Conservation (phyloP, 2,888 invertebrate species). For the Drosophila meridionalis region DNA sequence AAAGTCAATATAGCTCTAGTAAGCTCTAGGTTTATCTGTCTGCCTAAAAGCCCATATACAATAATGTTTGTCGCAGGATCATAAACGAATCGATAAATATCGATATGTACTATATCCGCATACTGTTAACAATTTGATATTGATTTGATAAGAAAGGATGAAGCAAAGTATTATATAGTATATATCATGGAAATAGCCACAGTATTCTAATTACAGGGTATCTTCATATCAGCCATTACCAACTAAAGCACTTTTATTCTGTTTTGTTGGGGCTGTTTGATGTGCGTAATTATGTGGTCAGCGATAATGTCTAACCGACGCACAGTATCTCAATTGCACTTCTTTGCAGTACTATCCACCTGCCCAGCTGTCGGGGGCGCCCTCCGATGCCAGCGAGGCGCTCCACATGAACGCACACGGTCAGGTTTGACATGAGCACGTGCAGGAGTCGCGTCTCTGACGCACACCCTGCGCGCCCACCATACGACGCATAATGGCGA, state of each 20-base stretch:
- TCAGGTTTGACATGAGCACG: constrained; percentile 91
- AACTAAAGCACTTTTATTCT: not conserved
- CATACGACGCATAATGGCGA: constrained; percentile 85
- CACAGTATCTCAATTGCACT: constrained; percentile 84
- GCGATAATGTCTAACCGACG: constrained; percentile 61
- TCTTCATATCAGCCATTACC: fast-evolving
- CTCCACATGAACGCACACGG: constrained; percentile 94
- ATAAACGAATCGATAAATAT: not conserved
- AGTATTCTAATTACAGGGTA: not conserved
- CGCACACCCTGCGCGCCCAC: constrained; percentile 85
- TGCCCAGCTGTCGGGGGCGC: constrained; percentile 88
- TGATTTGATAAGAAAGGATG: too few relatives aligned
- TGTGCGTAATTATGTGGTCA: constrained; percentile 19
- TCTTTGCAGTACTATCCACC: constrained; percentile 93
- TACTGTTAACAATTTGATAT: not conserved
- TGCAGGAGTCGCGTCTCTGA: constrained; percentile 87
- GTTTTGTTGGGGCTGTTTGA: not conserved
- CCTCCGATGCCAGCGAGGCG: constrained; percentile 90
- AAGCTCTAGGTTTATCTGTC: too few relatives aligned
- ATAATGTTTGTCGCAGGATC: not conserved
- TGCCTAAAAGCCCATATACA: too few relatives aligned
- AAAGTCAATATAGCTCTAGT: too few relatives aligned
- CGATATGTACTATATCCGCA: not conserved
- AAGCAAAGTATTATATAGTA: too few relatives aligned
- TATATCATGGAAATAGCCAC: too few relatives aligned